A percentile compares a stretch with the other conserved stretches of the same genome.
Evolutionary conservation across 2,113 vertebrate species (phyloP).

Genomic region (Syngnathus typhle): DNA sequence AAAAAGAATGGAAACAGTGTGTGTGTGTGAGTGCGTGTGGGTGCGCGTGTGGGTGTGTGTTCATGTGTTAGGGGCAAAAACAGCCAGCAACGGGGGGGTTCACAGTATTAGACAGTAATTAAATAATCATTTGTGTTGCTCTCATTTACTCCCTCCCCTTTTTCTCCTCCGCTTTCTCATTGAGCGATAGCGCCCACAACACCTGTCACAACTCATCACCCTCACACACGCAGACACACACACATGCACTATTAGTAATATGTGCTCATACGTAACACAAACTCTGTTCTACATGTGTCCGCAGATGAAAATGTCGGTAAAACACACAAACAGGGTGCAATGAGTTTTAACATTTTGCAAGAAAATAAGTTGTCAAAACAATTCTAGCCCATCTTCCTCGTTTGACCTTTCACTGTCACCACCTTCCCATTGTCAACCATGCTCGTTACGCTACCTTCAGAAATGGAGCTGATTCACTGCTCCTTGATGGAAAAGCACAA

Average conservation of each 20-base stretch:
- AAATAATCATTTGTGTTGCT: conserved; percentile 68
- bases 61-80: conserved; percentile 9
- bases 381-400: conserved; percentile 17
- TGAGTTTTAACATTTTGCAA: conserved; percentile 7
- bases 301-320: conserved; percentile 12
- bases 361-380: conserved; percentile 27
- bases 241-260: conserved; percentile 19
- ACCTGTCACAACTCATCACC: conserved; percentile 89
- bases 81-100: conserved; percentile 21
- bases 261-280: conserved; percentile 27
- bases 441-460: neutral
- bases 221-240: conserved; percentile 48
- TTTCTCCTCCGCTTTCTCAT: conserved; percentile 77
- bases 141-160: conserved; percentile 52
- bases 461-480: neutral
- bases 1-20: conserved; percentile 66
- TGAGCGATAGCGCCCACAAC: conserved; percentile 83
- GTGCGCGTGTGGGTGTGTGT: conserved; percentile 6
- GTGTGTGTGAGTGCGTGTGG: conserved; percentile 21
- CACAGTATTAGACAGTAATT: conserved; percentile 64
- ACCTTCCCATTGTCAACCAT: neutral
- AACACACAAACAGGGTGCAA: conserved; percentile 12
- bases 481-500: neutral
- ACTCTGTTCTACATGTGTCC: conserved; percentile 5
- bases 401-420: neutral